Conservation (phyloP, 2,797 vertebrate species). For the Anguilla marmorata region DNA sequence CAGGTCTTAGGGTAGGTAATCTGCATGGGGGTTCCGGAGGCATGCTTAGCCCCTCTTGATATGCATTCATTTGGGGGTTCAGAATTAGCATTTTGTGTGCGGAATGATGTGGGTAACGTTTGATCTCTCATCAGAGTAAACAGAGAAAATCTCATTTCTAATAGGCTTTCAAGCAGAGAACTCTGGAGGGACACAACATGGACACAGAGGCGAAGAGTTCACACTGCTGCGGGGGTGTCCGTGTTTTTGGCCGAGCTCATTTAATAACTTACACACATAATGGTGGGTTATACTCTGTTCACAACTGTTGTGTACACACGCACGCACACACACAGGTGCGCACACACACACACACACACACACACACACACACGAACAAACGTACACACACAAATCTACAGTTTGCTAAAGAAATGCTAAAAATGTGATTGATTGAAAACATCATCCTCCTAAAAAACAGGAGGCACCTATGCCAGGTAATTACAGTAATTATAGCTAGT, state of each 20-base stretch:
- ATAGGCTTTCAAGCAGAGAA: constrained; percentile 63
- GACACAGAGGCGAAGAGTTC: constrained; percentile 47
- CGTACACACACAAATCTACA: neutral
- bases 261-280: constrained; percentile 36
- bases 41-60: constrained; percentile 41
- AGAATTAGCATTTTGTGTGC: constrained; percentile 68
- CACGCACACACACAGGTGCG: neutral
- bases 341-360: neutral
- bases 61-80: constrained; percentile 50
- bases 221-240: constrained; percentile 42
- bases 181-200: constrained; percentile 33
- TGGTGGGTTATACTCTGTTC: constrained; percentile 20
- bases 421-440: neutral
- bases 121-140: constrained; percentile 66
- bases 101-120: constrained; percentile 53
- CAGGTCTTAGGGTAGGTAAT: constrained; percentile 74
- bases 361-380: neutral
- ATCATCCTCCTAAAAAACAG: neutral
- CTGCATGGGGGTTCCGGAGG: constrained; percentile 66
- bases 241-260: constrained; percentile 43
- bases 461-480: neutral
- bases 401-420: neutral
- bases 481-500: neutral
- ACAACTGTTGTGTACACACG: neutral
- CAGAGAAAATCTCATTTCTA: constrained; percentile 59